A percentile compares a stretch with the other conserved stretches of the same genome.
Evolutionary conservation across 1,140 invertebrate species (phyloP).

Genomic region (Bombyx mandarina): DNA sequence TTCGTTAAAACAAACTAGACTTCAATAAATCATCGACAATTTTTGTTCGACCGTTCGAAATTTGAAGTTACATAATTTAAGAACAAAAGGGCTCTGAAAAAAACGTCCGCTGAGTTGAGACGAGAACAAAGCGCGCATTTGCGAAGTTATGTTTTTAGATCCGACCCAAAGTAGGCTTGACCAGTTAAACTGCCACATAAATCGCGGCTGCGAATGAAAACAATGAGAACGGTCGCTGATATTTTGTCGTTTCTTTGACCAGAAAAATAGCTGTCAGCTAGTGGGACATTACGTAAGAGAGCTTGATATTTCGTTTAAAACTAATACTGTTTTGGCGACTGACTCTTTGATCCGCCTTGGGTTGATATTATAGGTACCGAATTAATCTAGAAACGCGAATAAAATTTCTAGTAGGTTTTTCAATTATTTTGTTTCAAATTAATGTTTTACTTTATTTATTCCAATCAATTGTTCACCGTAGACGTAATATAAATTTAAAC

Average conservation of each 20-base stretch:
- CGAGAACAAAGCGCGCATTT: slow-evolving; percentile 44
- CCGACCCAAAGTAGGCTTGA: slow-evolving; percentile 31
- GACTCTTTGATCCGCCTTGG: slow-evolving; percentile 1
- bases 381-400: no score
- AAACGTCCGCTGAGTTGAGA: slow-evolving; percentile 38
- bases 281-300: slow-evolving; percentile 37
- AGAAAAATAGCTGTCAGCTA: slow-evolving; percentile 30
- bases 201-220: slow-evolving; percentile 43
- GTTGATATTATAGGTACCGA: no score
- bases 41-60: slow-evolving; percentile 32
- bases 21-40: slow-evolving; percentile 28
- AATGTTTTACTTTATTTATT: no score
- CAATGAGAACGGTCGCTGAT: slow-evolving; percentile 45
- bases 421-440: no score
- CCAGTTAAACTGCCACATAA: slow-evolving; percentile 50
- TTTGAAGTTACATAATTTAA: slow-evolving; percentile 56
- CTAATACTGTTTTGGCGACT: slow-evolving; percentile 13
- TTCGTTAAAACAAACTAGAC: slow-evolving; percentile 4
- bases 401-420: no score
- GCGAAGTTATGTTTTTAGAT: slow-evolving; percentile 41
- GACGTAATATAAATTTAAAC: no score
- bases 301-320: slow-evolving; percentile 20
- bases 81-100: slow-evolving; percentile 51
- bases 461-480: no score
- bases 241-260: slow-evolving; percentile 34